These are phyloP conservation scores for Nesometra sesokonis DNA, from an alignment of 35 echinoderm and acorn worm species.

Conservation along the genomic window DNA sequence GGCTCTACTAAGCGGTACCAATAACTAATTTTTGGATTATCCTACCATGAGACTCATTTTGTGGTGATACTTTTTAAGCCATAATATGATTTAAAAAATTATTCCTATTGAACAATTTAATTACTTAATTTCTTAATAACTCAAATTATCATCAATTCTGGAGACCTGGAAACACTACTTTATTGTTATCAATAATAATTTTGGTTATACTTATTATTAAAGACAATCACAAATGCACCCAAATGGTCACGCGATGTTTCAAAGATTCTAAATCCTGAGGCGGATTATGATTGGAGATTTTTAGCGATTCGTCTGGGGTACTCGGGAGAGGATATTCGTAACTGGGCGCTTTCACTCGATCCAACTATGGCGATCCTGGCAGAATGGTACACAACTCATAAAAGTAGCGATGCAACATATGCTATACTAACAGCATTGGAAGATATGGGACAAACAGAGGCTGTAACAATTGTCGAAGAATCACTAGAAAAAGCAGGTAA, in stretches of 20 bases:
- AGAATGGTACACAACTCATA: slow-evolving; percentile 96
- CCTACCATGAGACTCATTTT: no score
- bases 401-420: slow-evolving; percentile 93
- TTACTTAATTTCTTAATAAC: no score
- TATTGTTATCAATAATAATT: no score
- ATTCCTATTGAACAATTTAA: no score
- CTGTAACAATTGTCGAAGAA: slow-evolving; percentile 61
- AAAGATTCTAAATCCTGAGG: slow-evolving; percentile 78
- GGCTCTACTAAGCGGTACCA: no score
- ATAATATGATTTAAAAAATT: no score
- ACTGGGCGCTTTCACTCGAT: slow-evolving; percentile 89
- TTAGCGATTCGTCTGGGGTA: slow-evolving; percentile 76
- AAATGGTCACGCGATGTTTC: slow-evolving; percentile 91
- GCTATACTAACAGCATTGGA: slow-evolving; percentile 77
- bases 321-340: slow-evolving; percentile 80
- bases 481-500: slow-evolving; percentile 78
- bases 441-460: slow-evolving; percentile 88
- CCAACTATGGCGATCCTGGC: slow-evolving; percentile 86
- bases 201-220: background rate
- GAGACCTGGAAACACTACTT: no score
- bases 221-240: slow-evolving; percentile 90
- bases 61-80: no score
- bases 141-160: no score
- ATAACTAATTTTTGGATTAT: no score
- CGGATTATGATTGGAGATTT: slow-evolving; percentile 83